Evolutionary conservation across 2,113 vertebrate genomes (phyloP).

Genomic region (Chamaetylas fuelleborni): DNA sequence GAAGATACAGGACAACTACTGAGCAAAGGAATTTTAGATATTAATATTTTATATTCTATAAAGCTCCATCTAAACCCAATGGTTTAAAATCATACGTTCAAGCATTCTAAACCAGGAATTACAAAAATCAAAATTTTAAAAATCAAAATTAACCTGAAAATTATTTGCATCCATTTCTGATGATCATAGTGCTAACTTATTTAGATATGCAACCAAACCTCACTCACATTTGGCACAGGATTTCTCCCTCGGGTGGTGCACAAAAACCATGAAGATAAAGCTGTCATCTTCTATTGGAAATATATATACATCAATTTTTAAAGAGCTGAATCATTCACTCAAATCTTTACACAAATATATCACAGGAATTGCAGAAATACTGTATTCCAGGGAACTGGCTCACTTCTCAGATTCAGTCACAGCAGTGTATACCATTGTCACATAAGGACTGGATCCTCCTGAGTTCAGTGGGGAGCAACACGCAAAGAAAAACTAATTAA

Average conservation of each 20-base stretch:
- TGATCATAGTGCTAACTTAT: neutral
- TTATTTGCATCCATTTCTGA: neutral
- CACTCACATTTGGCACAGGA: neutral
- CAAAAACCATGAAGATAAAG: neutral
- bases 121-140: neutral
- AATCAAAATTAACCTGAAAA: neutral
- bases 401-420: neutral
- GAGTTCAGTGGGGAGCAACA: neutral
- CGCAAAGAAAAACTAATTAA: neutral
- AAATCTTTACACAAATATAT: neutral
- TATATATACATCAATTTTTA: neutral
- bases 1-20: neutral
- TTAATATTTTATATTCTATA: neutral
- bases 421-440: neutral
- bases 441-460: neutral
- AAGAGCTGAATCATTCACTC: neutral
- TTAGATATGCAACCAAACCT: neutral
- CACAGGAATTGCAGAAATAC: neutral
- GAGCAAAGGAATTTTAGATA: neutral
- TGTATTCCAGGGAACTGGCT: neutral
- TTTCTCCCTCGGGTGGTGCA: neutral
- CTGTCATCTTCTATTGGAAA: neutral
- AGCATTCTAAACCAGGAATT: neutral
- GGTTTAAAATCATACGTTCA: neutral
- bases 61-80: neutral